Percentiles rank a stretch among this genome's conserved stretches.
Evolutionary conservation across 2,888 invertebrate species (phyloP).

Genomic region (Pelosia muscerda): DNA sequence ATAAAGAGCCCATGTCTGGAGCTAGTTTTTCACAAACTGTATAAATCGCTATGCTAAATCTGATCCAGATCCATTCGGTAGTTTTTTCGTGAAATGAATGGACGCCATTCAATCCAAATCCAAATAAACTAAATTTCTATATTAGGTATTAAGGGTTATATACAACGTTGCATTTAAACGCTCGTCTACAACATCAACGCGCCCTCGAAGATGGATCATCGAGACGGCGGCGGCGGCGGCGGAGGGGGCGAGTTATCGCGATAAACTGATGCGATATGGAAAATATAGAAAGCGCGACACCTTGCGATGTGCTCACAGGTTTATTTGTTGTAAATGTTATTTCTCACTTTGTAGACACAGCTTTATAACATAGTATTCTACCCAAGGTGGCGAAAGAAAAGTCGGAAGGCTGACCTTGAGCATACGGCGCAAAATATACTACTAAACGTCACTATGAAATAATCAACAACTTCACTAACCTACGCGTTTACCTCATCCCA

Average conservation of each 20-base stretch:
- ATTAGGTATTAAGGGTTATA: no score
- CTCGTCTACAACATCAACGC: conserved; percentile 56
- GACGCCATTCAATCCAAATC: no score
- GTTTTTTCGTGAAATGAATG: no score
- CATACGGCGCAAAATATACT: no score
- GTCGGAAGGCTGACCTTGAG: no score
- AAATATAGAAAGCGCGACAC: conserved; percentile 66
- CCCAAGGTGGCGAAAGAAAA: no score
- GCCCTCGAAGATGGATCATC: conserved; percentile 82
- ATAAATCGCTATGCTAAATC: no score
- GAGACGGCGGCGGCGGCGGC: conserved; percentile 67
- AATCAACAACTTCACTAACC: not conserved
- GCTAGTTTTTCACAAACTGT: no score
- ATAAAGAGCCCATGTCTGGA: no score
- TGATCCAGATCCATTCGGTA: not conserved
- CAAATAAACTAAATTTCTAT: no score
- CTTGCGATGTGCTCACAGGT: conserved; percentile 47
- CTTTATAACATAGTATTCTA: not conserved
- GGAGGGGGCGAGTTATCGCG: conserved; percentile 70
- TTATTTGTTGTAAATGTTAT: conserved; percentile 26
- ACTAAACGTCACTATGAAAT: no score
- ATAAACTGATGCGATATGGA: conserved; percentile 80
- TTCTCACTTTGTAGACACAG: conserved; percentile 31
- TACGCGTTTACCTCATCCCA: not conserved
- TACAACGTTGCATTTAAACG: conserved; percentile 38